Conservation (phyloP, 2,888 invertebrate genomes). For the Euplexia lucipara region DNA sequence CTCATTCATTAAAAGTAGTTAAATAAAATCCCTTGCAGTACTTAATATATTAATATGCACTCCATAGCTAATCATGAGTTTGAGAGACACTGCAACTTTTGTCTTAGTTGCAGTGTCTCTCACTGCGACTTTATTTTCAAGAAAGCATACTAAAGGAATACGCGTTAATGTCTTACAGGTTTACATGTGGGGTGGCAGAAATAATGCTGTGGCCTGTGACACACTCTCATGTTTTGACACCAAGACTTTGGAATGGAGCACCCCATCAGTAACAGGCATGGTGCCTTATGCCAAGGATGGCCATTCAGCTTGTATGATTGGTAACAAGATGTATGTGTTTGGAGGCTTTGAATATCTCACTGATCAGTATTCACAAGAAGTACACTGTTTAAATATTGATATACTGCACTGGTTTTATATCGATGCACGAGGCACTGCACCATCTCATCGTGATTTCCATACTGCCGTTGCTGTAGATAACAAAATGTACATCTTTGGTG, state of each 20-base stretch:
- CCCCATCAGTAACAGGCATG: constrained; percentile 92
- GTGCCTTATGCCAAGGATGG: constrained; percentile 97
- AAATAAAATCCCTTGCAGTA: not conserved
- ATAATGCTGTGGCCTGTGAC: constrained; percentile 95
- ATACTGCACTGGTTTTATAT: constrained; percentile 94
- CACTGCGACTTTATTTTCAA: not conserved
- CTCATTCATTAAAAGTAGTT: not conserved
- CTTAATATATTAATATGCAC: constrained; percentile 2
- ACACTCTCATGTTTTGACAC: constrained; percentile 96
- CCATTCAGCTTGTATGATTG: constrained; percentile 96
- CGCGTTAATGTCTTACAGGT: constrained; percentile 82
- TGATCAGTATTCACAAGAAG: constrained; percentile 95
- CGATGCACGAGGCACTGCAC: constrained; percentile 92
- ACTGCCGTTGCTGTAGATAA: constrained; percentile 95
- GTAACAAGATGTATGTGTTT: constrained; percentile 96
- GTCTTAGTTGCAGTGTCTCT: too few species aligned
- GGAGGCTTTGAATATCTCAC: constrained; percentile 97
- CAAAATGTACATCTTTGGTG: constrained; percentile 97
- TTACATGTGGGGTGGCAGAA: constrained; percentile 98
- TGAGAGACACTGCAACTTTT: too few species aligned
- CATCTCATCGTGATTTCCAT: constrained; percentile 96
- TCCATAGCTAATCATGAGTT: not conserved
- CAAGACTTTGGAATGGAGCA: constrained; percentile 92
- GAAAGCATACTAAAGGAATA: constrained; percentile 11
- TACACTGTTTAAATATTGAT: constrained; percentile 94